Evolutionary conservation across 2,113 vertebrate genomes (phyloP).

Genomic region (Callipepla squamata): DNA sequence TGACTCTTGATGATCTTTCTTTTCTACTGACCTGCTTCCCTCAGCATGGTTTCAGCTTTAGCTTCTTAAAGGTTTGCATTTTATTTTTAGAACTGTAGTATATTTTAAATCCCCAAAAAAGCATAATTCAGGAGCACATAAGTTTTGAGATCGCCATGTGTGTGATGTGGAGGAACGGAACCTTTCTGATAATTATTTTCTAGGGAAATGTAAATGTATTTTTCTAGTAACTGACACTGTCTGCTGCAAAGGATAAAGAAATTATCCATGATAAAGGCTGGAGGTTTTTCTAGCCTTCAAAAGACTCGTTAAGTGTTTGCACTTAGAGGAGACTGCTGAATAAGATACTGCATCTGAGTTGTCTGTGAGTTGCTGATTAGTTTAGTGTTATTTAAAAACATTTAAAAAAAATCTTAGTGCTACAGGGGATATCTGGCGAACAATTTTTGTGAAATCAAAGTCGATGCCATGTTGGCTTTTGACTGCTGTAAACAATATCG

Average conservation of each 20-base stretch:
- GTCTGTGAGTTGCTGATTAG: background rate
- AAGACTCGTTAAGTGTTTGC: background rate
- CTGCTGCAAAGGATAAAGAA: background rate
- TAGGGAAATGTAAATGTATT: fast-evolving
- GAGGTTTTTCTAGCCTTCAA: background rate
- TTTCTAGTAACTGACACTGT: background rate
- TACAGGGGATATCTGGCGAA: background rate
- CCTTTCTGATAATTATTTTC: fast-evolving
- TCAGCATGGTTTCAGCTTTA: background rate
- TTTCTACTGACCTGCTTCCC: background rate
- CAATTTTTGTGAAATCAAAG: background rate
- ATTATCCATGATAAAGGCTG: background rate
- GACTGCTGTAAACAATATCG: background rate
- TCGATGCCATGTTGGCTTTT: background rate
- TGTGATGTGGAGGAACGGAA: background rate
- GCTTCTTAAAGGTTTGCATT: background rate
- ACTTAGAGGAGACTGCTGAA: background rate
- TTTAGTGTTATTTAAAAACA: background rate
- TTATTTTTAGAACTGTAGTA: background rate
- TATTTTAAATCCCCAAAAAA: background rate
- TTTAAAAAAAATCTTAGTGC: background rate
- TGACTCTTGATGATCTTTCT: background rate
- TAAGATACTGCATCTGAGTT: background rate
- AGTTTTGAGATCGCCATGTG: fast-evolving
- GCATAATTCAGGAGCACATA: background rate